A percentile compares a stretch with the other conserved stretches of the same genome.
Evolutionary conservation across 2,113 vertebrate genomes (phyloP).

Genomic region (Pollimyrus isidori): DNA sequence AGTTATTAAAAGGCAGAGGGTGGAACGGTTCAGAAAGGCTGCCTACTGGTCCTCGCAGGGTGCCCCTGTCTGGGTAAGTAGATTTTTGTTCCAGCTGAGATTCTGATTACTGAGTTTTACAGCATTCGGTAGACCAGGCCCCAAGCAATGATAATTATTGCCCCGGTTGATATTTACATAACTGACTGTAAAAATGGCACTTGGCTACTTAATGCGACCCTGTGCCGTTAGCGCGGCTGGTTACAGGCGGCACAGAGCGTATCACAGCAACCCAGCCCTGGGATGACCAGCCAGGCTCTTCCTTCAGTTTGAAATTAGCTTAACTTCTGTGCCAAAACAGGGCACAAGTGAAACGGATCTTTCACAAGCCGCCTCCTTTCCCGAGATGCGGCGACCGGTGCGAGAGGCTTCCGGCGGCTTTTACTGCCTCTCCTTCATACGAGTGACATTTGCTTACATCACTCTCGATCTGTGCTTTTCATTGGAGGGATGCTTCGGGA

Average conservation of each 20-base stretch:
- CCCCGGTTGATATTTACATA: not conserved
- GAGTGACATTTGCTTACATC: not conserved
- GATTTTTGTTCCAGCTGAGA: constrained; percentile 7
- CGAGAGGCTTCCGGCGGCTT: not conserved
- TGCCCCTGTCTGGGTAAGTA: not conserved
- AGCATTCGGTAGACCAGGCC: not conserved
- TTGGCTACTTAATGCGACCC: not conserved
- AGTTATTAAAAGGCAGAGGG: not conserved
- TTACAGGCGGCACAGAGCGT: not conserved
- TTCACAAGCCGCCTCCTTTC: not conserved
- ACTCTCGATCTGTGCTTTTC: not conserved
- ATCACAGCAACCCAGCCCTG: not conserved
- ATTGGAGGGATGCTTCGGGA: not conserved
- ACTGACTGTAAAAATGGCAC: not conserved
- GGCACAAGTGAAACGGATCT: not conserved
- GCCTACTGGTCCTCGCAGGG: not conserved
- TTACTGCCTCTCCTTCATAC: not conserved
- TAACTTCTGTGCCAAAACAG: not conserved
- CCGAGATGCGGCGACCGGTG: not conserved
- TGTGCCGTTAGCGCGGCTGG: not conserved
- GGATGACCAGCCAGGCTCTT: not conserved
- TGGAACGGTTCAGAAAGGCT: not conserved
- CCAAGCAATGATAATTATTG: not conserved
- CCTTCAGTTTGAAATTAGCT: not conserved
- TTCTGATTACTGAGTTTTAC: not conserved